phyloP scores from a whole-genome alignment of 2,113 vertebrate species.

The Mixornis gularis region DNA sequence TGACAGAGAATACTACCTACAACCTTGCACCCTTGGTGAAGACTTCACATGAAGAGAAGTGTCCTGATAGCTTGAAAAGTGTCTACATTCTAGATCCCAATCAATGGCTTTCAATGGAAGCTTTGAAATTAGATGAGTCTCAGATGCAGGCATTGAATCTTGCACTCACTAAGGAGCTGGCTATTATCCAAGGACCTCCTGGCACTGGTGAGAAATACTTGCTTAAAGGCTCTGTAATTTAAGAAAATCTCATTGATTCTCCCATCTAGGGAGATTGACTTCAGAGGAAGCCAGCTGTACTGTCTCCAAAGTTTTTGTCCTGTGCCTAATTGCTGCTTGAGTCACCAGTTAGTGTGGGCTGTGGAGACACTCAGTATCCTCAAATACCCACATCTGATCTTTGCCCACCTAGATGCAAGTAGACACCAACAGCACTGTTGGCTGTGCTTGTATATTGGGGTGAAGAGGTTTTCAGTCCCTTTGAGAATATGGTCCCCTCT shows the following conservation, averaged over 20 bases:
- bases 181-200: conserved; percentile 93
- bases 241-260: background rate
- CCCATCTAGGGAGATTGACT: background rate
- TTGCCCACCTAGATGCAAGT: background rate
- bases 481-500: background rate
- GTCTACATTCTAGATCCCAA: conserved; percentile 68
- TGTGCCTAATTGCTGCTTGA: background rate
- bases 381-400: background rate
- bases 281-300: background rate
- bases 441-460: background rate
- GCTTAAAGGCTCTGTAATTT: background rate
- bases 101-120: conserved; percentile 82
- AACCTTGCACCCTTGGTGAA: conserved; percentile 71
- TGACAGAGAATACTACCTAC: conserved; percentile 65
- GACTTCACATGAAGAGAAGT: background rate
- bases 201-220: conserved; percentile 83
- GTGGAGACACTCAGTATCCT: background rate
- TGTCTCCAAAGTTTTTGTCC: background rate
- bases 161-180: conserved; percentile 91
- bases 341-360: background rate
- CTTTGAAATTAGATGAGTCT: conserved; percentile 84
- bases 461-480: background rate
- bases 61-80: background rate
- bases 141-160: conserved; percentile 84
- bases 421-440: background rate